These are phyloP conservation scores for Volucella bombylans DNA, from an alignment of 2,888 invertebrate genomes.

Conservation along the genomic window DNA sequence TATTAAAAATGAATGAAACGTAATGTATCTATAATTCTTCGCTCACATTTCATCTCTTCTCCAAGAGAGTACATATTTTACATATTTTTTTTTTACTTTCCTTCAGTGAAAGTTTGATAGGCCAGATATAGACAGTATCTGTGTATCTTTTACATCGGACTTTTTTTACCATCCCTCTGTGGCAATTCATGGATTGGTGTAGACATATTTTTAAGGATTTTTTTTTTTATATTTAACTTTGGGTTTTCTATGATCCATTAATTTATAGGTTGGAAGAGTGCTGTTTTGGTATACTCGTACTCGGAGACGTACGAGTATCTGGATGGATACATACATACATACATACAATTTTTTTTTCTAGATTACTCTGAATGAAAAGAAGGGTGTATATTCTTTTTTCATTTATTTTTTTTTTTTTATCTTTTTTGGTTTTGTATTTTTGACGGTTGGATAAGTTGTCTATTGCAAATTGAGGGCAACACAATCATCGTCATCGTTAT, in stretches of 20 bases:
- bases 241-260: conserved; percentile 54
- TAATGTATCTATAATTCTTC: conserved; percentile 73
- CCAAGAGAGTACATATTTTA: conserved; percentile 34
- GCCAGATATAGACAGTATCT: conserved; percentile 41
- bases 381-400: conserved; percentile 15
- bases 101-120: conserved; percentile 23
- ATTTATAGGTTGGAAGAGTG: conserved; percentile 59
- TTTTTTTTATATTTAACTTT: conserved; percentile 41
- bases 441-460: conserved; percentile 55
- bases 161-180: conserved; percentile 32
- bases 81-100: conserved; percentile 28
- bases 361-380: conserved; percentile 19
- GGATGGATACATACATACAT: too few species aligned
- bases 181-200: conserved; percentile 57
- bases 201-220: conserved; percentile 55
- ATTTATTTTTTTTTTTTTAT: background rate
- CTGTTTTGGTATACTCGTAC: conserved; percentile 21
- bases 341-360: conserved; percentile 22
- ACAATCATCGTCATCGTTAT: conserved; percentile 50
- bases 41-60: conserved; percentile 65
- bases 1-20: conserved; percentile 71
- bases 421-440: conserved; percentile 3
- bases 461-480: conserved; percentile 54
- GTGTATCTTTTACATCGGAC: conserved; percentile 22
- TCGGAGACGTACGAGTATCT: conserved; percentile 18